Evolutionary conservation across 64 coral and sea anemone species (phyloP), one percentile per base, ranked within the genome.

Genomic region (Cladopsammia gracilis): DNA sequence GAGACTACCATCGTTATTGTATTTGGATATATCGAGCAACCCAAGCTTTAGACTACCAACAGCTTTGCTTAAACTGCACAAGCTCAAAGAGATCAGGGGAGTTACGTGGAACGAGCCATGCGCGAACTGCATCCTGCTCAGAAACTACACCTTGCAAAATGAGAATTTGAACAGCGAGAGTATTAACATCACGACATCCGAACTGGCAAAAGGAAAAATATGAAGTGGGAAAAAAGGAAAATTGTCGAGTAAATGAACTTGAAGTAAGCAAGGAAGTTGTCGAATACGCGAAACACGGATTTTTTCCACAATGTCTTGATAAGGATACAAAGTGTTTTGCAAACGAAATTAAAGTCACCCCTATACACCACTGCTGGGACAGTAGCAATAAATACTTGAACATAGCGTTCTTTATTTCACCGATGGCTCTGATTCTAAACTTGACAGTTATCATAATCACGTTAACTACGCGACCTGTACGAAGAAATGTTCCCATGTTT

Each of bases 281-380:
- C 24, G 10, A 58, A 8, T 91, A 68, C 72, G 87, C 95, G 10
- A 66, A 72, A 15, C 79, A 87, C 20, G 91, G 92, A 25, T 97
- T 91, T 48, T 60, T 87, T 48, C 90, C 88, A 46, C 48, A 22
- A 67, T 97, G 95, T 23, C 59, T 97, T 9, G 69, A 93, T 11
- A 60, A 64, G n/a, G 42, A 87, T 45, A 11, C 70, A 16, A 52
- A 49, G 44, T 97, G 95, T 66, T 93, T 87, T 65, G 47, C 61
- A 11, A 87, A 65, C 6, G 72, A 89, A 46, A 60, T 97, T 18
- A 64, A 14, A 20, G 77, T 77, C 10, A 94, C 45, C 52, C 92
- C 95, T 5, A 66, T 97, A 60, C 95, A 97, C 49, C 87, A 81
- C 3, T 97, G 95, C 56, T 97, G 91, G 91, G 73, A 97, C 19